Percentiles rank a stretch among this genome's conserved stretches.
phyloP scores from a whole-genome alignment of 2,113 vertebrate species.

The Rhinichthys klamathensis region DNA sequence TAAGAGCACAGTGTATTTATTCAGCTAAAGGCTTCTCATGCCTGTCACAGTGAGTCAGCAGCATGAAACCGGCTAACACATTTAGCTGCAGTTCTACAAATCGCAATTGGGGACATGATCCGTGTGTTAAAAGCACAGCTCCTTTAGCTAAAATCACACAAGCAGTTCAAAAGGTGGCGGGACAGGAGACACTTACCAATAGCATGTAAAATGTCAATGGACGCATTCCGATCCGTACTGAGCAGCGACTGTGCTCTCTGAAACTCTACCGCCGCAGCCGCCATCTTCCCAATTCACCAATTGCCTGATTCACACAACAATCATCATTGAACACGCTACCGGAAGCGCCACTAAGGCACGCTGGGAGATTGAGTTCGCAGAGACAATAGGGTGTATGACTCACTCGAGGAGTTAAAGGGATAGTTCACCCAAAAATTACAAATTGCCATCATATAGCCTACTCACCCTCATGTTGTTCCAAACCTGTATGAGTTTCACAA shows the following conservation, averaged over 20 bases:
- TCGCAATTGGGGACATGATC: not conserved
- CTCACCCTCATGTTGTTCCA: no score
- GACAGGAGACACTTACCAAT: slow-evolving; percentile 78
- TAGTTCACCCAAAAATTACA: no score
- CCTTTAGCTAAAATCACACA: not conserved
- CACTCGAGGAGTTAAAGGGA: no score
- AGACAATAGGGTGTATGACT: not conserved
- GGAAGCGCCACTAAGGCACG: slow-evolving; percentile 18
- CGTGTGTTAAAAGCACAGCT: not conserved
- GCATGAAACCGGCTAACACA: slow-evolving; percentile 62
- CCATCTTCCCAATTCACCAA: slow-evolving; percentile 82
- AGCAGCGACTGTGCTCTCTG: slow-evolving; percentile 93
- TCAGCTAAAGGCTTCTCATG: slow-evolving; percentile 35
- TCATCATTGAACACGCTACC: slow-evolving; percentile 40
- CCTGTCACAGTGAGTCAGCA: slow-evolving; percentile 80
- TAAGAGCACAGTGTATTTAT: not conserved
- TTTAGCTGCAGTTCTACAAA: slow-evolving; percentile 34
- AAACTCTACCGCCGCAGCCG: slow-evolving; percentile 93
- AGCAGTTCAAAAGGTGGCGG: not conserved
- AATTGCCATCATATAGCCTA: no score
- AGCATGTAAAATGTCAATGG: slow-evolving; percentile 91
- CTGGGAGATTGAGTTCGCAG: slow-evolving; percentile 30
- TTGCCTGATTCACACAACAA: slow-evolving; percentile 51
- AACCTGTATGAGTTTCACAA: no score
- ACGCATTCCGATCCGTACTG: slow-evolving; percentile 88